Evolutionary conservation across 23 tunicate genomes (phyloP).

Genomic region (Oikopleura albicans): DNA sequence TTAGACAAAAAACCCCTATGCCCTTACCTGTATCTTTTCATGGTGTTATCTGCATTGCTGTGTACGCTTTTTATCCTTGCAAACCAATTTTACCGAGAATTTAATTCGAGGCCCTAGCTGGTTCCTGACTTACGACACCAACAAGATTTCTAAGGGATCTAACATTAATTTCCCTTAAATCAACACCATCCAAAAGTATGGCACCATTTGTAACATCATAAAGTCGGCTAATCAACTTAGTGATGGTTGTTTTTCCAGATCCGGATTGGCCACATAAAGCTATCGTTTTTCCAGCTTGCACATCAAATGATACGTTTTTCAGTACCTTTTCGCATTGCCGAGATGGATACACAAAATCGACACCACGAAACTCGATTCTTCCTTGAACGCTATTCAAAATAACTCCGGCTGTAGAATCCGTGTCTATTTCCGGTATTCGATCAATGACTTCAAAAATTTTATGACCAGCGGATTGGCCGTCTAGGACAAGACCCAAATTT

Average conservation of each 20-base stretch:
- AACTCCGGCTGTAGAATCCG: background rate
- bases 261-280: constrained; percentile 81
- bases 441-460: constrained; percentile 62
- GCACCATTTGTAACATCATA: constrained; percentile 61
- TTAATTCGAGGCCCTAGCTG: too few species aligned
- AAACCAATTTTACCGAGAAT: too few species aligned
- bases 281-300: constrained; percentile 41
- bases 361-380: constrained; percentile 31
- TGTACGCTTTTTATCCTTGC: too few species aligned
- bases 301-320: constrained; percentile 28
- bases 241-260: constrained; percentile 79
- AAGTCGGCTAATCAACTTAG: constrained; percentile 56
- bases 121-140: constrained; percentile 88
- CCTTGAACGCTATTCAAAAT: background rate
- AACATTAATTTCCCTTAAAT: constrained; percentile 49
- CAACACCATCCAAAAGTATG: constrained; percentile 54
- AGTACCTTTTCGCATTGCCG: constrained; percentile 51
- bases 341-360: constrained; percentile 51
- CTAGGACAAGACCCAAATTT: constrained; percentile 29
- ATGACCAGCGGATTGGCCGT: constrained; percentile 44
- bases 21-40: too few species aligned
- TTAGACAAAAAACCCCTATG: too few species aligned
- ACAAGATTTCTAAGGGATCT: constrained; percentile 58
- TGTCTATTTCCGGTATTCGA: constrained; percentile 19
- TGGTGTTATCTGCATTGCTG: too few species aligned